Evolutionary conservation across 2,797 vertebrate species (phyloP).

Genomic region (Enteromius mattozi): DNA sequence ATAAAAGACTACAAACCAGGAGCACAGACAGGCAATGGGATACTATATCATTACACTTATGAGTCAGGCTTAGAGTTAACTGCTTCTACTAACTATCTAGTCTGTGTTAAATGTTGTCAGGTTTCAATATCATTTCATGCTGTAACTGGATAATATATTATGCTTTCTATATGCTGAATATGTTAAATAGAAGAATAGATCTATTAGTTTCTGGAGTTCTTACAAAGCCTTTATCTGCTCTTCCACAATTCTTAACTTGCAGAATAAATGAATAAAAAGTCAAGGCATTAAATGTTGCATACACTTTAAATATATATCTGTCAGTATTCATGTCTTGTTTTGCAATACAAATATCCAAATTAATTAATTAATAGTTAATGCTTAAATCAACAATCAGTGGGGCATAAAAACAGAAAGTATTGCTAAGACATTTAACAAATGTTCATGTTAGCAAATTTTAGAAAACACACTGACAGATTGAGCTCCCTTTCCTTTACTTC

Average conservation of each 20-base stretch:
- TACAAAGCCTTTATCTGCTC: not conserved
- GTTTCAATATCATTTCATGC: not conserved
- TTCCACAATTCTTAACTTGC: not conserved
- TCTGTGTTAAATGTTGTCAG: not conserved
- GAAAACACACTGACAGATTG: no score
- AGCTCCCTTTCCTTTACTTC: no score
- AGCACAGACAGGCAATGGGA: not conserved
- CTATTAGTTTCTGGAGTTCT: not conserved
- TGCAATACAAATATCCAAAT: no score
- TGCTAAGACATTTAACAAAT: no score
- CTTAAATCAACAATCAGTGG: no score
- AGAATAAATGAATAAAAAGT: not conserved
- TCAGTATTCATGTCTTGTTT: no score
- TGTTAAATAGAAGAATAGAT: not conserved
- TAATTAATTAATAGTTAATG: no score
- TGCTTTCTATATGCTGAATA: not conserved
- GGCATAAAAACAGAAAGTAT: no score
- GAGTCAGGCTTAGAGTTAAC: no score
- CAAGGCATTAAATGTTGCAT: not conserved
- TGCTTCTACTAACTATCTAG: no score
- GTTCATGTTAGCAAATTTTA: no score
- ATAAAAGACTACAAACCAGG: not conserved
- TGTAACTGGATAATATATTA: not conserved
- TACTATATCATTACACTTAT: not conserved
- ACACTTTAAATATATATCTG: no score